Conservation (phyloP, 2,888 invertebrate genomes). For the Leptogaster cylindrica region DNA sequence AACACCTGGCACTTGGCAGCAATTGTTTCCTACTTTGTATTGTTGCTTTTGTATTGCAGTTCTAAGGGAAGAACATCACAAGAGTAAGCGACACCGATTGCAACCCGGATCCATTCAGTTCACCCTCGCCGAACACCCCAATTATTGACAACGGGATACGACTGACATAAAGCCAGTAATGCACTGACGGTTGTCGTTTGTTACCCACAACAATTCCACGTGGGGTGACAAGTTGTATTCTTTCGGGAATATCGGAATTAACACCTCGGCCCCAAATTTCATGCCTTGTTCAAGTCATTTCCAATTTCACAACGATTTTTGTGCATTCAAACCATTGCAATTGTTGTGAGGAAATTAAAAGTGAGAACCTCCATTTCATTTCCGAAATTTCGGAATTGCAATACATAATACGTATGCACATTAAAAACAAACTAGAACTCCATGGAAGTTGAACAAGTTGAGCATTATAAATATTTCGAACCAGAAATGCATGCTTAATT, state of each 20-base stretch:
- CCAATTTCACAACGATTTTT: no score
- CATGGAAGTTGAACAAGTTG: no score
- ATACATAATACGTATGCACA: no score
- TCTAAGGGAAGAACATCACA: not conserved
- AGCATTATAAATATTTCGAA: no score
- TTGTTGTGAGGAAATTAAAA: no score
- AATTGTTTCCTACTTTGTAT: conserved; percentile 1
- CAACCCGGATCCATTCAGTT: not conserved
- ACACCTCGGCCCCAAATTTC: not conserved
- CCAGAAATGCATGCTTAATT: no score
- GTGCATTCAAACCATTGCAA: no score
- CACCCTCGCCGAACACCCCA: conserved; percentile 1
- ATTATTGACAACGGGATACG: not conserved
- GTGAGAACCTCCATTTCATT: no score
- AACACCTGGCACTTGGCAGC: not conserved
- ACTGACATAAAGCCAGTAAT: not conserved
- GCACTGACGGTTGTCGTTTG: not conserved
- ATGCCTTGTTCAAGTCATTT: no score
- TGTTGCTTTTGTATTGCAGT: not conserved
- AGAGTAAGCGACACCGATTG: not conserved
- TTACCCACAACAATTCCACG: conserved; percentile 1
- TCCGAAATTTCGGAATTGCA: no score
- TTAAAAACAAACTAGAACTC: no score
- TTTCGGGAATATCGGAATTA: not conserved
- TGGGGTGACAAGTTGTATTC: not conserved